These are phyloP conservation scores for Eptesicus fuscus DNA, from an alignment of 2,113 vertebrate genomes.

Conservation along the genomic window DNA sequence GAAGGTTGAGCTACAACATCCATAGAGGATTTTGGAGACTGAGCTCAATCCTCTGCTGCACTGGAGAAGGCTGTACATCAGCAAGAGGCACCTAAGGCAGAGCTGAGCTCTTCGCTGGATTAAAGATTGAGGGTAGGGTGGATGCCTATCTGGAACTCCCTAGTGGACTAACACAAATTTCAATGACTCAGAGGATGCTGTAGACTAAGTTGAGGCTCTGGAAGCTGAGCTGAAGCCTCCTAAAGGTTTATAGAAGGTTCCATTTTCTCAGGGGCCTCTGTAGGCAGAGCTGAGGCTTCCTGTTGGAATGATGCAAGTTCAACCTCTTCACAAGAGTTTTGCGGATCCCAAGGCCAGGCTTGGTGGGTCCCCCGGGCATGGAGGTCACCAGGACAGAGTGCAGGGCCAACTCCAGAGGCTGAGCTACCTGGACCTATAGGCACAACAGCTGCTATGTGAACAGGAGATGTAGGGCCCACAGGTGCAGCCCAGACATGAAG, in stretches of 20 bases:
- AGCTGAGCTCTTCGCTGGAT: neutral
- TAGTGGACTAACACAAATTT: neutral
- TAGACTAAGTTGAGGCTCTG: neutral
- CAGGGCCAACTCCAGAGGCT: neutral
- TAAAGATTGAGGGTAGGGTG: neutral
- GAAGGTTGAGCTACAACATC: neutral
- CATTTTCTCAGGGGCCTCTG: neutral
- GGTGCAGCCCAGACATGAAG: neutral
- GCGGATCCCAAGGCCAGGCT: neutral
- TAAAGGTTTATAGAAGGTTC: neutral
- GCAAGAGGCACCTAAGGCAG: neutral
- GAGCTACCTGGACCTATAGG: neutral
- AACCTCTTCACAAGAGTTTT: too few relatives aligned
- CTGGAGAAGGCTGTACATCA: neutral
- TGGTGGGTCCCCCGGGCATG: rapidly evolving
- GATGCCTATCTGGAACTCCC: neutral
- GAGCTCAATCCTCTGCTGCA: neutral
- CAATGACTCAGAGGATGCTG: neutral
- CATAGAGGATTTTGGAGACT: neutral
- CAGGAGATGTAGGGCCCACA: neutral
- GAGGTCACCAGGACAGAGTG: neutral
- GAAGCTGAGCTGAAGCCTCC: neutral
- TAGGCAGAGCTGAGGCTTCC: too few relatives aligned
- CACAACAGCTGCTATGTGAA: neutral
- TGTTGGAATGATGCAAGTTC: too few relatives aligned